These are phyloP conservation scores for Schizopygopsis pylzovi DNA, from an alignment of 2,797 vertebrate species.

Conservation along the genomic window DNA sequence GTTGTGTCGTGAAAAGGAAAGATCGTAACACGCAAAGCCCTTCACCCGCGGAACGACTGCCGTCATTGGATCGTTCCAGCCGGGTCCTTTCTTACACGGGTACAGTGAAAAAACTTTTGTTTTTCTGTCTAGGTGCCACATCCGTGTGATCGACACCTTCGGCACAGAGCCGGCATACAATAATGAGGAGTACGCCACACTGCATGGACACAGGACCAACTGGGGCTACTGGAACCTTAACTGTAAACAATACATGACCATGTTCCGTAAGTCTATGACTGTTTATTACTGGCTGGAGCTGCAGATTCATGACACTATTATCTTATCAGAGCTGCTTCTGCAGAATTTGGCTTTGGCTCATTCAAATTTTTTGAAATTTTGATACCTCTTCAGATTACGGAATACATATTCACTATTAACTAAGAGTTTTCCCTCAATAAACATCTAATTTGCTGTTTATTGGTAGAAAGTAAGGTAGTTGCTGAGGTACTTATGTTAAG, in stretches of 20 bases:
- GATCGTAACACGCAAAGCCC: no score
- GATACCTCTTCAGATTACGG: neutral
- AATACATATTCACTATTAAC: neutral
- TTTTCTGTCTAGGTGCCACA: conserved; percentile 85
- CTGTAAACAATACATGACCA: conserved; percentile 96
- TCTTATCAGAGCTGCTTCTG: neutral
- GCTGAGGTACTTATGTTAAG: no score
- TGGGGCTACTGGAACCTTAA: conserved; percentile 99
- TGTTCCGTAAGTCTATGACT: conserved; percentile 90
- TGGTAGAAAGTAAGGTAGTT: no score
- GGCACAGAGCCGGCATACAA: conserved; percentile 96
- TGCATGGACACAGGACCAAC: conserved; percentile 93
- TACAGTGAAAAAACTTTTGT: neutral
- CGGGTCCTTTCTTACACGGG: no score
- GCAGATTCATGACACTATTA: neutral
- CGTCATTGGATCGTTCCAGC: no score
- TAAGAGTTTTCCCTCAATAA: neutral
- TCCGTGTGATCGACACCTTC: conserved; percentile 95
- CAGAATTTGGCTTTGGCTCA: neutral
- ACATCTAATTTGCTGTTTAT: neutral
- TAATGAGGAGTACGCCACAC: conserved; percentile 93
- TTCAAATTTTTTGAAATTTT: neutral
- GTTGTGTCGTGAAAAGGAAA: no score
- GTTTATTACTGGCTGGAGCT: neutral
- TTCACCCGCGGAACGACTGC: no score